Percentiles rank a stretch among this genome's conserved stretches.
Conservation (phyloP, 2,113 vertebrate species). For the Calidris pygmaea region DNA sequence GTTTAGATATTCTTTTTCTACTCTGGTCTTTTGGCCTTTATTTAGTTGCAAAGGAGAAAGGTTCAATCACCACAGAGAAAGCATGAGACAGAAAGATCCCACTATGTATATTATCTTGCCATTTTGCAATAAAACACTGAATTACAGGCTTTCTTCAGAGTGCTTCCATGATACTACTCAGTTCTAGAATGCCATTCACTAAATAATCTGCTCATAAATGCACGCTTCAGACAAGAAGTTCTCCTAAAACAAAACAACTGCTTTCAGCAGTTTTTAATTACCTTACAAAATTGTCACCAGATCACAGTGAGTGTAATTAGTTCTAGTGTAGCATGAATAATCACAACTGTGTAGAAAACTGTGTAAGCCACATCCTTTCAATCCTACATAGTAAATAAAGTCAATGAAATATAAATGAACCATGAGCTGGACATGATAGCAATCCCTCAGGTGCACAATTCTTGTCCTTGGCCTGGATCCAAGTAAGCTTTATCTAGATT, state of each 20-base stretch:
- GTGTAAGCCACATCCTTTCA: neutral
- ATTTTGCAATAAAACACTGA: neutral
- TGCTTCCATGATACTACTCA: neutral
- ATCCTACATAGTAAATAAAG: neutral
- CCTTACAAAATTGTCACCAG: neutral
- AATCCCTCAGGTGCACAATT: neutral
- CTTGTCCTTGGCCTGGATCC: neutral
- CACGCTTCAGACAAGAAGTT: neutral
- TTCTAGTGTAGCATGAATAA: neutral
- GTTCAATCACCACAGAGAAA: neutral
- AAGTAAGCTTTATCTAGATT: neutral
- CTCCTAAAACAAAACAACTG: neutral
- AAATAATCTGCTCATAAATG: neutral
- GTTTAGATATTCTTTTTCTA: neutral
- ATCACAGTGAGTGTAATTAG: neutral
- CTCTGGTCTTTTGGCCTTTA: neutral
- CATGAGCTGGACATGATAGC: neutral
- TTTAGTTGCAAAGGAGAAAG: neutral
- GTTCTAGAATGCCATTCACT: neutral
- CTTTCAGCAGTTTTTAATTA: conserved; percentile 29
- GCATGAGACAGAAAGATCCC: neutral
- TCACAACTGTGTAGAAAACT: neutral
- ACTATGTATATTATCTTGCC: neutral
- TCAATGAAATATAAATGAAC: neutral
- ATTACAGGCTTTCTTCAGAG: neutral